A percentile compares a stretch with the other conserved stretches of the same genome.
Conservation (phyloP, 2,797 vertebrate genomes). For the Halcyon leucocephala region DNA sequence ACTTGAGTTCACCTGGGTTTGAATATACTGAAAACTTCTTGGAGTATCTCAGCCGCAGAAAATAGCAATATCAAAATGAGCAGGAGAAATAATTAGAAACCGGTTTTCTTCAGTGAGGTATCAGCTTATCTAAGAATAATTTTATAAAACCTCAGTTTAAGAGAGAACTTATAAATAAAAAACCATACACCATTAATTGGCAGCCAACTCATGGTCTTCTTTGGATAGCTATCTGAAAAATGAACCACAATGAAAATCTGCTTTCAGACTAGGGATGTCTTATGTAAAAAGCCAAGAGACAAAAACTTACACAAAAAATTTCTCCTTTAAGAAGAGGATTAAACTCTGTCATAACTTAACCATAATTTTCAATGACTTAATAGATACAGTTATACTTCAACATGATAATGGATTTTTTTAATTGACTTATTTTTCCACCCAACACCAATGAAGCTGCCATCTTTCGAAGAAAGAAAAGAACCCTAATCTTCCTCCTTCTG, state of each 20-base stretch:
- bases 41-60: not conserved
- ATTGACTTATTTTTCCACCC: not conserved
- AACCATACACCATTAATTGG: constrained; percentile 21
- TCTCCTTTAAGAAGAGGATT: not conserved
- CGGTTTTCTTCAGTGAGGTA: not conserved
- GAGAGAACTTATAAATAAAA: not conserved
- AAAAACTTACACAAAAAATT: not conserved
- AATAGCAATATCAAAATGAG: not conserved
- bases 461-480: not conserved
- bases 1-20: not conserved
- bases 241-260: constrained; percentile 43
- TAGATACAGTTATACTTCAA: not conserved
- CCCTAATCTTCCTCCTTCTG: not conserved
- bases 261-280: constrained; percentile 2
- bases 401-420: not conserved
- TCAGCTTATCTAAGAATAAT: not conserved
- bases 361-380: not conserved
- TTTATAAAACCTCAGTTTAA: too few species aligned
- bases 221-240: constrained; percentile 15
- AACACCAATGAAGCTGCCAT: not conserved
- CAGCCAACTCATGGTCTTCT: not conserved
- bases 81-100: not conserved
- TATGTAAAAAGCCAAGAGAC: constrained; percentile 24
- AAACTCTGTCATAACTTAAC: not conserved
- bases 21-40: not conserved